Evolutionary conservation across 2,797 vertebrate genomes (phyloP).

Genomic region (Xiphorhynchus erythropygius): DNA sequence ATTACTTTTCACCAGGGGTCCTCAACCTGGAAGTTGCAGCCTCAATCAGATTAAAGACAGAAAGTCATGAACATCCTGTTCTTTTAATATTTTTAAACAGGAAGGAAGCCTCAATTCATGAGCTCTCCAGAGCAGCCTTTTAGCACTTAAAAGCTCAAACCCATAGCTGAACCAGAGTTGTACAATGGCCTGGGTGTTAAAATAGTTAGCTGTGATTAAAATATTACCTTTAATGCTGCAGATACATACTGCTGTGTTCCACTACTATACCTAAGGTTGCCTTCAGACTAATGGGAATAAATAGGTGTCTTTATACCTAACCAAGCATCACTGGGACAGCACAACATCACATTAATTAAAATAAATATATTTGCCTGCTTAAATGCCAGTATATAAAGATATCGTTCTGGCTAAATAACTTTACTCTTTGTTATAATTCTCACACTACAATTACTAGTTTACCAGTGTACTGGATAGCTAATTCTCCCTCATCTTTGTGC

Average conservation of each 20-base stretch:
- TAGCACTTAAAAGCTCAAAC: not conserved
- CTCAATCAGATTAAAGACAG: not conserved
- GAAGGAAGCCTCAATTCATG: not conserved
- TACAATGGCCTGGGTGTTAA: not conserved
- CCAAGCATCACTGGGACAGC: not conserved
- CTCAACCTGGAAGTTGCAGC: constrained; percentile 15
- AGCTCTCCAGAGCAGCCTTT: not conserved
- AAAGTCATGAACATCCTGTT: constrained; percentile 13
- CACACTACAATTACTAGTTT: not conserved
- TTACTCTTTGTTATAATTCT: not conserved
- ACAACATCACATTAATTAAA: not conserved
- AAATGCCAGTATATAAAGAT: not conserved
- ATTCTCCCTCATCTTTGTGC: not conserved
- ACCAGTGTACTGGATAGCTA: not conserved
- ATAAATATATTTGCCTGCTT: not conserved
- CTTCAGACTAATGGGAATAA: not conserved
- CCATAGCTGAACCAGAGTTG: not conserved
- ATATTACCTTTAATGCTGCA: not conserved
- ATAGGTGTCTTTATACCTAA: not conserved
- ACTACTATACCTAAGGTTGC: not conserved
- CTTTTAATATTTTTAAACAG: constrained; percentile 1
- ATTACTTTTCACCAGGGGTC: constrained; percentile 50
- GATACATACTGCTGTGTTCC: not conserved
- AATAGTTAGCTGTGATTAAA: not conserved
- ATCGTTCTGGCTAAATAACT: not conserved